Percentiles rank a stretch among this genome's conserved stretches.
These are phyloP conservation scores for Rhabdornis inornatus DNA, from an alignment of 2,113 vertebrate species.

Conservation along the genomic window DNA sequence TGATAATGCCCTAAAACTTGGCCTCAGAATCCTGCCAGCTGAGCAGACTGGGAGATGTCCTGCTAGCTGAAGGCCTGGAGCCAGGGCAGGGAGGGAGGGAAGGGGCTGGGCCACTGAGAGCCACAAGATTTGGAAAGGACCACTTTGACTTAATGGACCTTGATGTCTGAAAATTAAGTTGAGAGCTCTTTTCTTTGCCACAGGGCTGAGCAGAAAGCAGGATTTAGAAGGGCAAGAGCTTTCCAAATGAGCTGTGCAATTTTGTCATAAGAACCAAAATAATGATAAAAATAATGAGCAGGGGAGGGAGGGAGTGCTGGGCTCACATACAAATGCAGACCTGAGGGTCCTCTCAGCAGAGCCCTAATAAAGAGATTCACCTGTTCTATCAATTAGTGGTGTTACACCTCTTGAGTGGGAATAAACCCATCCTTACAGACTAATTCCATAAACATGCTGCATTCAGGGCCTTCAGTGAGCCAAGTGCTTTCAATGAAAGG, in stretches of 20 bases:
- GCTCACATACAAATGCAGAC: not conserved
- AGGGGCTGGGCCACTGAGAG: not conserved
- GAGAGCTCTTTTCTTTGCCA: not conserved
- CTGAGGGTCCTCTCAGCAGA: not conserved
- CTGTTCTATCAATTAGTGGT: not conserved
- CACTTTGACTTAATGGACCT: not conserved
- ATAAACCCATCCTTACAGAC: not conserved
- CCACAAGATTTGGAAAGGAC: not conserved
- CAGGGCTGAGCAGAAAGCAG: not conserved
- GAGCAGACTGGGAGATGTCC: not conserved
- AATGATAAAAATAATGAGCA: slow-evolving; percentile 4
- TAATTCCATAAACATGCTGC: not conserved
- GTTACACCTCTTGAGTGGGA: not conserved
- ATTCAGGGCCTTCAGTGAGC: not conserved
- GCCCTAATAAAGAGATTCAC: not conserved
- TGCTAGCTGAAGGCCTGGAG: not conserved
- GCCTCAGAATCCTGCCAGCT: not conserved
- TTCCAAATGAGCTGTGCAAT: not conserved
- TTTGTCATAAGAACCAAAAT: not conserved
- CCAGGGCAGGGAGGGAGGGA: not conserved
- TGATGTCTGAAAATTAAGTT: not conserved
- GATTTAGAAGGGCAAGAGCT: not conserved
- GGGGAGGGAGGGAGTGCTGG: not conserved
- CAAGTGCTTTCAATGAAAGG: not conserved
- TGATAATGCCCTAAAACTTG: fast-evolving